Percentiles rank a stretch among this genome's conserved stretches.
Conservation (phyloP, 2,797 vertebrate species). For the Chelon auratus region DNA sequence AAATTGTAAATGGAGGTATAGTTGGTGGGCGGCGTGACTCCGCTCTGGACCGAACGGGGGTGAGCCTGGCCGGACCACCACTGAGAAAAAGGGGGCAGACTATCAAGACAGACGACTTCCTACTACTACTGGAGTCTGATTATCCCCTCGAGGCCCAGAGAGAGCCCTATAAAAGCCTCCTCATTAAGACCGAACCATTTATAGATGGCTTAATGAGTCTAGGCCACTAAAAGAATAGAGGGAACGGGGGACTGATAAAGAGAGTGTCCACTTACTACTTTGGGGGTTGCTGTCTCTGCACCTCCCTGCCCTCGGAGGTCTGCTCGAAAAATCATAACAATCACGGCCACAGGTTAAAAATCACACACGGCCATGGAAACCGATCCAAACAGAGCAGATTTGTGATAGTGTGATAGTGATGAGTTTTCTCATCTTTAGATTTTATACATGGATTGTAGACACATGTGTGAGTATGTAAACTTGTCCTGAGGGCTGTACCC, state of each 20-base stretch:
- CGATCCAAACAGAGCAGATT: conserved; percentile 1
- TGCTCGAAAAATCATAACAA: conserved; percentile 24
- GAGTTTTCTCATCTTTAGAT: conserved; percentile 6
- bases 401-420: neutral
- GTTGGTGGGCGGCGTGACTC: conserved; percentile 51
- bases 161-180: conserved; percentile 83
- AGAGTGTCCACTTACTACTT: conserved; percentile 71
- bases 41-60: conserved; percentile 21
- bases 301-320: conserved; percentile 65
- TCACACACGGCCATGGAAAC: neutral
- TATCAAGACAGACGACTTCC: conserved; percentile 97
- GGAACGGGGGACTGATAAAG: conserved; percentile 71
- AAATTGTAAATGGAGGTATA: conserved; percentile 26
- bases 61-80: conserved; percentile 89
- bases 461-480: conserved; percentile 12
- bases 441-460: neutral
- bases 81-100: conserved; percentile 88
- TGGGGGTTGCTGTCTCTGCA: conserved; percentile 66
- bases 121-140: conserved; percentile 90
- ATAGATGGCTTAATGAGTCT: conserved; percentile 85
- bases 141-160: conserved; percentile 79
- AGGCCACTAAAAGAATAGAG: conserved; percentile 80
- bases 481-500: conserved; percentile 4
- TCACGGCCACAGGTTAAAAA: conserved; percentile 14
- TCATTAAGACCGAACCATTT: conserved; percentile 83